phyloP scores from a whole-genome alignment of 2,888 invertebrate species.

The Drosophila monieri region DNA sequence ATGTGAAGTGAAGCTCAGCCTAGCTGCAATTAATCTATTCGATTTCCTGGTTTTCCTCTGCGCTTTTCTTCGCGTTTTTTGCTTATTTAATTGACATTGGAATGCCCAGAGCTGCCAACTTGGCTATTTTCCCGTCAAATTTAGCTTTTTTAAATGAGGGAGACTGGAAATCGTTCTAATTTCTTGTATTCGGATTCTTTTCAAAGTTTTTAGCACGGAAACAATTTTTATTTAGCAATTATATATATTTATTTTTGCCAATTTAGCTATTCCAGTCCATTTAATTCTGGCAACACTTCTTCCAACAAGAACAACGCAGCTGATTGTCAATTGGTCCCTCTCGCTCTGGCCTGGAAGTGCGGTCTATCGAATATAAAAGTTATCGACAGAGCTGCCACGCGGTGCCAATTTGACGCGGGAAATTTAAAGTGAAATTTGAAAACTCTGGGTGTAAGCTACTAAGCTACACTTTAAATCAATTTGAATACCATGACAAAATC shows the following conservation, averaged over 20 bases:
- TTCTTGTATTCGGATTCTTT: too few relatives aligned
- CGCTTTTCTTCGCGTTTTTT: constrained; percentile 40
- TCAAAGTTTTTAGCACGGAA: too few relatives aligned
- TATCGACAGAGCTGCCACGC: constrained; percentile 7
- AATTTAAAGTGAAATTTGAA: constrained; percentile 8
- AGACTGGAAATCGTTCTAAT: neutral
- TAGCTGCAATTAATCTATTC: neutral
- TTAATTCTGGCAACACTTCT: neutral
- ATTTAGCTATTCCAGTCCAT: neutral
- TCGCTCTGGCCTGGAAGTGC: constrained; percentile 24
- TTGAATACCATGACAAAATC: neutral
- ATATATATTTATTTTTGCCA: too few relatives aligned
- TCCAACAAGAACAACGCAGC: constrained; percentile 32
- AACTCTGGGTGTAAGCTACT: neutral
- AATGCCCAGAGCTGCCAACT: constrained; percentile 40
- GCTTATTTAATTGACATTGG: constrained; percentile 67
- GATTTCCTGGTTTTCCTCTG: constrained; percentile 6
- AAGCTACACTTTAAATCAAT: too few relatives aligned
- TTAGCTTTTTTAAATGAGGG: neutral
- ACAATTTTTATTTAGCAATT: too few relatives aligned
- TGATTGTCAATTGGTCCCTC: constrained; percentile 13
- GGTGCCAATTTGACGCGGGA: neutral
- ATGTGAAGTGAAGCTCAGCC: neutral
- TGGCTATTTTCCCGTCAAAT: neutral
- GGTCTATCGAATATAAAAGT: constrained; percentile 16